Evolutionary conservation across 1,140 invertebrate genomes (phyloP).

Genomic region (Drusus annulatus): DNA sequence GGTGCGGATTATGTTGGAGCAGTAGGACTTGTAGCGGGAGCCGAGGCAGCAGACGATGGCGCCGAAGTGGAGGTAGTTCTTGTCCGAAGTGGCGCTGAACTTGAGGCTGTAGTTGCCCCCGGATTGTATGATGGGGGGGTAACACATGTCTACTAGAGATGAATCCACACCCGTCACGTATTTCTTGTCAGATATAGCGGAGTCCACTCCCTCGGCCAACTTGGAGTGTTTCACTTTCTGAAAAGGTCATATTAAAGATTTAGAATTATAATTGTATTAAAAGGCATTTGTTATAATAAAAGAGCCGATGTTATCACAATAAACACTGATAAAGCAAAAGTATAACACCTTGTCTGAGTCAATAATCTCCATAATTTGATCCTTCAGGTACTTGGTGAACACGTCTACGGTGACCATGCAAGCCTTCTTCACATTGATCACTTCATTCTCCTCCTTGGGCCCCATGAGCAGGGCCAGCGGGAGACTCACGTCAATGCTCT

Average conservation of each 20-base stretch:
- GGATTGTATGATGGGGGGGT: slow-evolving; percentile 98
- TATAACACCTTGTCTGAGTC: slow-evolving; percentile 90
- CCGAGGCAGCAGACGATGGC: slow-evolving; percentile 97
- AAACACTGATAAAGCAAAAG: neutral
- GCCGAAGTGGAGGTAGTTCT: slow-evolving; percentile 96
- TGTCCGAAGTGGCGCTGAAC: slow-evolving; percentile 95
- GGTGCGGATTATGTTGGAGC: slow-evolving; percentile 98
- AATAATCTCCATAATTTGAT: slow-evolving; percentile 99
- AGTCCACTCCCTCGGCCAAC: slow-evolving; percentile 94
- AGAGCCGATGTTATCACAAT: neutral
- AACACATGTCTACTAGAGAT: slow-evolving; percentile 95
- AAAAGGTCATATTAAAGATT: slow-evolving; percentile 53
- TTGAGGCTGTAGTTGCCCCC: slow-evolving; percentile 98
- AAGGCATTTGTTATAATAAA: too few relatives aligned
- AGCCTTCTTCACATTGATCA: slow-evolving; percentile 95
- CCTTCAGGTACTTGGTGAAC: slow-evolving; percentile 96
- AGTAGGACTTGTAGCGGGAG: slow-evolving; percentile 96
- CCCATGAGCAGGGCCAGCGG: slow-evolving; percentile 91
- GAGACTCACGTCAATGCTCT: slow-evolving; percentile 90
- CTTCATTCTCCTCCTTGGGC: slow-evolving; percentile 95
- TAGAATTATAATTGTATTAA: too few relatives aligned
- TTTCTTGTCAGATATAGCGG: slow-evolving; percentile 93
- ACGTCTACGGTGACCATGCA: slow-evolving; percentile 94
- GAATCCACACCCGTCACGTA: slow-evolving; percentile 93
- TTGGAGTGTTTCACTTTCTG: slow-evolving; percentile 96